Evolutionary conservation across 30 jellyfish, hydroid and myxozoan species (phyloP).

Genomic region (Nemopilema nomurai): DNA sequence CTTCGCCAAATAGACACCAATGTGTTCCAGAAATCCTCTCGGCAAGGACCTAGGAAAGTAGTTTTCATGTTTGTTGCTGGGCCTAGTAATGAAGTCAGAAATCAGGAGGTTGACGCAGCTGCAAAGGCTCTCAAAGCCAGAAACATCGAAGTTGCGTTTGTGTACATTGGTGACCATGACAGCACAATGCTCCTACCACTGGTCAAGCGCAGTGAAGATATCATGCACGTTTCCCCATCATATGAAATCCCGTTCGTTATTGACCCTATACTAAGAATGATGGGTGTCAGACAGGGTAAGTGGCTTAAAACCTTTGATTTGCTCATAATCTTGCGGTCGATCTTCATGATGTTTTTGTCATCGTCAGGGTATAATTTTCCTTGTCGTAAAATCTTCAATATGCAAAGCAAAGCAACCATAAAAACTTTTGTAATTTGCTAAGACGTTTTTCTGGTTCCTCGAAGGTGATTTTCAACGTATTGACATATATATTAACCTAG

Average conservation of each 20-base stretch:
- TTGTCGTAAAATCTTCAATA: too few species aligned
- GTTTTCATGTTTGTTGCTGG: slow-evolving; percentile 61
- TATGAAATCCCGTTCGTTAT: slow-evolving; percentile 45
- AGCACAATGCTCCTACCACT: slow-evolving; percentile 21
- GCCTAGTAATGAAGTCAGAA: slow-evolving; percentile 36
- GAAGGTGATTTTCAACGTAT: too few species aligned
- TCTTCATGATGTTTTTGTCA: too few species aligned
- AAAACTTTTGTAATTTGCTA: too few species aligned
- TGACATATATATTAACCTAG: neutral
- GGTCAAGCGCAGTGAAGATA: slow-evolving; percentile 10
- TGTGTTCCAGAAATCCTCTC: slow-evolving; percentile 10
- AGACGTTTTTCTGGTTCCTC: too few species aligned
- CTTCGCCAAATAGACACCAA: slow-evolving; percentile 20
- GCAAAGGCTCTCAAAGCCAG: slow-evolving; percentile 35
- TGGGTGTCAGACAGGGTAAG: slow-evolving; percentile 29
- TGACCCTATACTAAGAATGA: slow-evolving; percentile 23
- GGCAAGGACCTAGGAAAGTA: slow-evolving; percentile 18
- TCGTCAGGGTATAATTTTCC: too few species aligned
- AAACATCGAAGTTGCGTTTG: slow-evolving; percentile 52
- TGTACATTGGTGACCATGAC: slow-evolving; percentile 55
- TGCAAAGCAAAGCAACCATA: too few species aligned
- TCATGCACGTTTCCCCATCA: slow-evolving; percentile 25
- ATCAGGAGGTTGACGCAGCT: neutral
- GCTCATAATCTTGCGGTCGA: too few species aligned
- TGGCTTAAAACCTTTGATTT: neutral